Conservation (phyloP, 2,888 invertebrate genomes). For the Calephelis perditalis region DNA sequence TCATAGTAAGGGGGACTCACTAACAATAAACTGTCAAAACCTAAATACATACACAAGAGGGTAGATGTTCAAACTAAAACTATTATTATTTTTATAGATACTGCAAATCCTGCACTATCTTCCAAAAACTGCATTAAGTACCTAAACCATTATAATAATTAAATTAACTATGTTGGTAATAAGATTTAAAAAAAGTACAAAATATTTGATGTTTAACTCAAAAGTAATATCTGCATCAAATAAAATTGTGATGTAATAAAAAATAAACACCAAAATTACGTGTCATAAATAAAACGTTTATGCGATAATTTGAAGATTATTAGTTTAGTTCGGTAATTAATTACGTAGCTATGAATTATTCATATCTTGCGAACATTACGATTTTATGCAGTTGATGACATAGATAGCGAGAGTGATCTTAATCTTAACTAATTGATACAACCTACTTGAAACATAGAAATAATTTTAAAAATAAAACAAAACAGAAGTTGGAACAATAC, state of each 20-base stretch:
- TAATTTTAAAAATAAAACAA: constrained; percentile 22
- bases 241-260: neutral
- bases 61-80: too few relatives aligned
- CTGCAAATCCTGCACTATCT: too few relatives aligned
- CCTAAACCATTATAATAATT: too few relatives aligned
- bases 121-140: too few relatives aligned
- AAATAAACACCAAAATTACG: constrained; percentile 7
- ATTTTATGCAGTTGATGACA: constrained; percentile 42
- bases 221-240: too few relatives aligned
- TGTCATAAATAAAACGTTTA: neutral
- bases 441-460: constrained; percentile 11
- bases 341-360: constrained; percentile 32
- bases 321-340: constrained; percentile 12
- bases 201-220: too few relatives aligned
- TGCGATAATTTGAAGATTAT: neutral
- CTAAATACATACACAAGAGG: too few relatives aligned
- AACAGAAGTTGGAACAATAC: constrained; percentile 15
- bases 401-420: constrained; percentile 39
- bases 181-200: too few relatives aligned
- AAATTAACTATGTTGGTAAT: too few relatives aligned
- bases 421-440: constrained; percentile 25
- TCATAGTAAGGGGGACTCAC: too few relatives aligned
- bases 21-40: too few relatives aligned
- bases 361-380: constrained; percentile 29
- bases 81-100: too few relatives aligned